These are phyloP conservation scores for Andrena praecox DNA, from an alignment of 2,888 invertebrate genomes.

Conservation along the genomic window DNA sequence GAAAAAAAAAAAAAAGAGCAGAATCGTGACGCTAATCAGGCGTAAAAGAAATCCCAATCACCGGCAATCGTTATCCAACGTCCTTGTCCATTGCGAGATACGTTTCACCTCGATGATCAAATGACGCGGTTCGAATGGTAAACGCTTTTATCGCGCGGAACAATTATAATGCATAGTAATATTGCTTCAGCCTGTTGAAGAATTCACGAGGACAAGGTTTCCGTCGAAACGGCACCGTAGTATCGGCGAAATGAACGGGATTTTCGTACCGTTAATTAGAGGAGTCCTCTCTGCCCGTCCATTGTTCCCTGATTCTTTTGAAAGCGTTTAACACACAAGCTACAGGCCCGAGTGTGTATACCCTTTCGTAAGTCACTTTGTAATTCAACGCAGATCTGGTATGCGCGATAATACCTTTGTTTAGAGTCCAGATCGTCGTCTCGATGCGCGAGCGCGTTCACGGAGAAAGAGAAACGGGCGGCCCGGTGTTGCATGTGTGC, in stretches of 20 bases:
- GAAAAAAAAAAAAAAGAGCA: slow-evolving; percentile 11
- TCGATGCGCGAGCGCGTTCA: slow-evolving; percentile 29
- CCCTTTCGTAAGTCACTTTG: slow-evolving; percentile 61
- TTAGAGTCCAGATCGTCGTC: slow-evolving; percentile 55
- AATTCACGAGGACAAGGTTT: not conserved
- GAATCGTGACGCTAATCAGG: slow-evolving; percentile 20
- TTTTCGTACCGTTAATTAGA: slow-evolving; percentile 53
- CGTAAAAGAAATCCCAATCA: slow-evolving; percentile 19
- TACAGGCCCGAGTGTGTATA: slow-evolving; percentile 35
- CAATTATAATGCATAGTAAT: not conserved
- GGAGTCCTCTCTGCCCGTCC: slow-evolving; percentile 1
- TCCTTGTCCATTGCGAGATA: slow-evolving; percentile 13
- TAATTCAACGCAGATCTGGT: slow-evolving; percentile 61
- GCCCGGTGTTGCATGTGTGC: slow-evolving; percentile 33
- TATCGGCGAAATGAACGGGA: slow-evolving; percentile 24
- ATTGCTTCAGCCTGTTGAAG: not conserved
- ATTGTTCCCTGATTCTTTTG: slow-evolving; percentile 57
- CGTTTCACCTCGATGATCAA: slow-evolving; percentile 20
- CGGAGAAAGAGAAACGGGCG: slow-evolving; percentile 41
- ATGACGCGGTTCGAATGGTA: slow-evolving; percentile 8
- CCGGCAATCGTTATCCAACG: slow-evolving; percentile 28
- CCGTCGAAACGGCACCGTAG: not conserved
- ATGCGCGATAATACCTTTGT: slow-evolving; percentile 60
- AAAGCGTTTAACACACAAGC: slow-evolving; percentile 28
- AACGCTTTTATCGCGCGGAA: not conserved